Evolutionary conservation across 2,113 vertebrate genomes (phyloP).

Genomic region (Caranx ignobilis): DNA sequence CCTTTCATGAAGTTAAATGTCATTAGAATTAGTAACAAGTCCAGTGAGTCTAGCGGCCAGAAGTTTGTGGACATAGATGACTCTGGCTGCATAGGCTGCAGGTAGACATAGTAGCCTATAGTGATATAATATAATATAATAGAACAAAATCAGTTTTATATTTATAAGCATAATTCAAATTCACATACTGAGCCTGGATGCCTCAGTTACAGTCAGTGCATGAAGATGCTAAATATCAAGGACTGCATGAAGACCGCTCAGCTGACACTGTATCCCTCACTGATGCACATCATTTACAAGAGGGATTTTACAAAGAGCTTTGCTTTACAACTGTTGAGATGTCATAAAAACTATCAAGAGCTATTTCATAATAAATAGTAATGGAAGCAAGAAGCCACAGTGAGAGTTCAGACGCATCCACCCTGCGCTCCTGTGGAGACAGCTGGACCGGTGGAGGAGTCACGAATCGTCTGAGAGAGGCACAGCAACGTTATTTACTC

Average conservation of each 20-base stretch:
- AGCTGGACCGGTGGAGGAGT: neutral
- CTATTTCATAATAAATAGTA: too few species aligned
- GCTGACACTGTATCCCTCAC: neutral
- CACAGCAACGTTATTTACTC: neutral
- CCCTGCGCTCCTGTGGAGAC: neutral
- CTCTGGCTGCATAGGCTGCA: neutral
- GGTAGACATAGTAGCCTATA: too few species aligned
- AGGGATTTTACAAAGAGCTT: neutral
- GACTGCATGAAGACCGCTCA: too few species aligned
- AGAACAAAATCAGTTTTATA: too few species aligned
- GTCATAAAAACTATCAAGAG: too few species aligned
- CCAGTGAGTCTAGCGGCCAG: neutral
- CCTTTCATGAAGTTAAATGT: slow-evolving; percentile 35
- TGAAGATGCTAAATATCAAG: neutral
- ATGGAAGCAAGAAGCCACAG: neutral
- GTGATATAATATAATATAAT: too few species aligned
- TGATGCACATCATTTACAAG: neutral
- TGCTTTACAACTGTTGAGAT: neutral
- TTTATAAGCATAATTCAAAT: too few species aligned
- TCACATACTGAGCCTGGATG: too few species aligned
- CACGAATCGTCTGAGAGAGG: neutral
- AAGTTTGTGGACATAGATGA: neutral
- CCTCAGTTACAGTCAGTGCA: neutral
- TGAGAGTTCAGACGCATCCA: neutral
- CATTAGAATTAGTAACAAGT: slow-evolving; percentile 33